phyloP scores from a whole-genome alignment of 2,113 vertebrate species.

The Symphodus melops region DNA sequence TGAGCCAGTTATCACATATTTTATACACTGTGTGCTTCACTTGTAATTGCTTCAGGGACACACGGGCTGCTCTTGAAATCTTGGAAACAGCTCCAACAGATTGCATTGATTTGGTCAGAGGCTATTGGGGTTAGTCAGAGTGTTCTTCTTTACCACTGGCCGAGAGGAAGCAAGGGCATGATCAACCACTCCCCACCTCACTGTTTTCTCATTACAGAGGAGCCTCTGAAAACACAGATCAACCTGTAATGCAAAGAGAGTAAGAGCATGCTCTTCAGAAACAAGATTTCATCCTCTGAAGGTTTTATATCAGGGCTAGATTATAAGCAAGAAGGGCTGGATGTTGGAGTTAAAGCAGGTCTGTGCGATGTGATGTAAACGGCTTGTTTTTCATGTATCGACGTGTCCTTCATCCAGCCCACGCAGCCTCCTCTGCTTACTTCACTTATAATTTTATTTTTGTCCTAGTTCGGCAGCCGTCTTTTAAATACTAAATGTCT shows the following conservation, averaged over 20 bases:
- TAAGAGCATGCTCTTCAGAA: constrained; percentile 12
- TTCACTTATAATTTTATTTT: background rate
- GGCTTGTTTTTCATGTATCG: constrained; percentile 25
- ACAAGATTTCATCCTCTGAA: constrained; percentile 34
- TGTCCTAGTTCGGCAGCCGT: background rate
- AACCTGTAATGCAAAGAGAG: constrained; percentile 29
- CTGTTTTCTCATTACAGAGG: constrained; percentile 26
- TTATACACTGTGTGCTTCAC: constrained; percentile 3
- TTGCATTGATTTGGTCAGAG: constrained; percentile 36
- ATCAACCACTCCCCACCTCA: background rate
- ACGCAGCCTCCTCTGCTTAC: background rate
- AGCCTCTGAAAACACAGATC: constrained; percentile 34
- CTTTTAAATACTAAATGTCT: background rate
- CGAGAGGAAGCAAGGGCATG: background rate
- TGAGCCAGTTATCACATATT: constrained; percentile 47
- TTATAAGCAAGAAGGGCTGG: background rate
- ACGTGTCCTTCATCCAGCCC: background rate
- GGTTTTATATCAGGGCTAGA: constrained; percentile 28
- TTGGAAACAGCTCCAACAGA: constrained; percentile 13
- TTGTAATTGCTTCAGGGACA: constrained; percentile 55
- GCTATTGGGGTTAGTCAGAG: constrained; percentile 30
- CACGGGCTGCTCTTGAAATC: constrained; percentile 22
- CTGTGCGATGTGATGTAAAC: constrained; percentile 18
- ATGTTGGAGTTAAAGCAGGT: background rate
- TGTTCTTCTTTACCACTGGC: constrained; percentile 14